Conservation (phyloP, 1,140 invertebrate species). For the Brachionus asplanchnoidis region DNA sequence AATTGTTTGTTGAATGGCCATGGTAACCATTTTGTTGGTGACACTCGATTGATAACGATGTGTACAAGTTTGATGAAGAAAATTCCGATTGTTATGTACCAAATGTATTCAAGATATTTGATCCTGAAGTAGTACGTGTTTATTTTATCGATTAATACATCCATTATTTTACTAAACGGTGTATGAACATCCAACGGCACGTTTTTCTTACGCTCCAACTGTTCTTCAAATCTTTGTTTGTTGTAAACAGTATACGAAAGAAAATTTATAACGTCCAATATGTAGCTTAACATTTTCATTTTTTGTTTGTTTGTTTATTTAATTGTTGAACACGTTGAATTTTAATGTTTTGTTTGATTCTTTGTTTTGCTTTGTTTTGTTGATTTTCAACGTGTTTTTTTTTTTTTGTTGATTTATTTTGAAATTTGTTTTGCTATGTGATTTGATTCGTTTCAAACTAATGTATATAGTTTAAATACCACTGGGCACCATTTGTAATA, state of each 20-base stretch:
- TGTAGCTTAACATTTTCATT: not conserved
- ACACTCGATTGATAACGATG: not conserved
- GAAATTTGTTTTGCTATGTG: not conserved
- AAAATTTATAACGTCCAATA: not conserved
- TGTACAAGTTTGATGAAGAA: not conserved
- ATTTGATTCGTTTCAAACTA: not conserved
- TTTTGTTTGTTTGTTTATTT: not conserved
- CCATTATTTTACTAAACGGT: not conserved
- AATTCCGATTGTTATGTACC: not conserved
- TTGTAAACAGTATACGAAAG: not conserved
- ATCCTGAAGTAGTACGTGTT: not conserved
- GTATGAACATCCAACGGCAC: not conserved
- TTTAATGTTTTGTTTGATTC: not conserved
- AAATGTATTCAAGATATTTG: not conserved
- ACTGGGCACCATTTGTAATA: not conserved
- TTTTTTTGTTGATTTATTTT: not conserved
- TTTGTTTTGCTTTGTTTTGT: too few species aligned
- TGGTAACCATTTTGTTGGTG: not conserved
- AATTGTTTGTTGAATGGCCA: not conserved
- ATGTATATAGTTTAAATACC: not conserved
- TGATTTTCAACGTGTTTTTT: too few species aligned
- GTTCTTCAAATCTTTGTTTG: not conserved
- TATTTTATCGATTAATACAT: not conserved
- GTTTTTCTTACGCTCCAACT: not conserved
- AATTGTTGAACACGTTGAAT: not conserved